A percentile compares a stretch with the other conserved stretches of the same genome.
Conservation (phyloP, 2,888 invertebrate genomes). For the Allophyes oxyacanthae region DNA sequence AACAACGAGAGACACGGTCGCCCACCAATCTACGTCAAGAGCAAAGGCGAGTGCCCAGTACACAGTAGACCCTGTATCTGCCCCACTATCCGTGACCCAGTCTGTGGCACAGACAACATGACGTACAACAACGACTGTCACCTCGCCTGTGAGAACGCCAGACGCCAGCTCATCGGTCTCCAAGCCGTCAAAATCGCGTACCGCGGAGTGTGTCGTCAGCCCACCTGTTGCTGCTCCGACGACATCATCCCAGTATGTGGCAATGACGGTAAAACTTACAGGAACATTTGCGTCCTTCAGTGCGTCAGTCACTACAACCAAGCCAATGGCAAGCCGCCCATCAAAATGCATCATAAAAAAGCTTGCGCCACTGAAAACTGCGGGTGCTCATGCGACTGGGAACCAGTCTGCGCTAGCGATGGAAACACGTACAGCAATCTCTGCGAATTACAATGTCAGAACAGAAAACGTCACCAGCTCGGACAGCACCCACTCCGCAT, state of each 20-base stretch:
- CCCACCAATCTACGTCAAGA: constrained; percentile 22
- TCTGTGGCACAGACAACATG: constrained; percentile 92
- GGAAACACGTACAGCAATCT: constrained; percentile 60
- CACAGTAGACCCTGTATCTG: constrained; percentile 44
- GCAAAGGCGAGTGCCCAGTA: constrained; percentile 54
- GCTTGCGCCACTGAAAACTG: constrained; percentile 55
- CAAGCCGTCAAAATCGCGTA: constrained; percentile 10
- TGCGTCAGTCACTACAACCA: constrained; percentile 52
- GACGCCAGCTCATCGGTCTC: constrained; percentile 25
- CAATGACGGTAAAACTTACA: constrained; percentile 62
- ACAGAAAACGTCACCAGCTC: constrained; percentile 49
- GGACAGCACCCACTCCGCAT: constrained; percentile 40
- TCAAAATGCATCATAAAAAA: constrained; percentile 38
- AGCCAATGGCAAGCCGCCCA: constrained; percentile 30
- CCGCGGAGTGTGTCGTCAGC: constrained; percentile 39
- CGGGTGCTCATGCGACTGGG: constrained; percentile 25
- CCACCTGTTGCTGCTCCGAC: constrained; percentile 44
- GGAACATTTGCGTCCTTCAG: constrained; percentile 62
- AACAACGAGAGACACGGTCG: constrained; percentile 20
- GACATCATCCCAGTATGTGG: constrained; percentile 63
- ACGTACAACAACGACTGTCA: constrained; percentile 91
- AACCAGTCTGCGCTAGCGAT: constrained; percentile 61
- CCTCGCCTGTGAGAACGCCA: constrained; percentile 81
- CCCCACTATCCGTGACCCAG: constrained; percentile 66
- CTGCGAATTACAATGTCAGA: constrained; percentile 62